Evolutionary conservation across 2,113 vertebrate genomes (phyloP).

Genomic region (Bos javanicus): DNA sequence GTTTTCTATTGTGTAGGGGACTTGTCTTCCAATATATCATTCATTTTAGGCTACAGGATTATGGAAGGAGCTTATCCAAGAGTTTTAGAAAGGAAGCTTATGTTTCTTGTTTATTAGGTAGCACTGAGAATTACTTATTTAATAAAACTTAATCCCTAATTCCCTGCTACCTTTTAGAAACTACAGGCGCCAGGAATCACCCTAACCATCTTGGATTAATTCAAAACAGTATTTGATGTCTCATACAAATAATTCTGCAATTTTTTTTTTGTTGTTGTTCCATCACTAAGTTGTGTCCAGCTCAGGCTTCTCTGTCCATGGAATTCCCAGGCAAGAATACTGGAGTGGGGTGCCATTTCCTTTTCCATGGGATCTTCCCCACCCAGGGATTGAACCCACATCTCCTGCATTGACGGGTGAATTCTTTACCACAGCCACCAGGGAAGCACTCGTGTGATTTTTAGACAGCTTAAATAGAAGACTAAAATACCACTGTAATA

Average conservation of each 20-base stretch:
- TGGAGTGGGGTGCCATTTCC: neutral
- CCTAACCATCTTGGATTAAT: neutral
- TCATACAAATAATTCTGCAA: neutral
- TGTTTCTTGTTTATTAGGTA: neutral
- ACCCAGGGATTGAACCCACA: neutral
- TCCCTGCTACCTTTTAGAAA: neutral
- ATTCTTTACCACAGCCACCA: neutral
- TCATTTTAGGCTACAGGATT: neutral
- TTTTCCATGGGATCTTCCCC: neutral
- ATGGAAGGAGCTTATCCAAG: neutral
- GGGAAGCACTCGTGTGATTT: neutral
- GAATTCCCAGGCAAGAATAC: neutral
- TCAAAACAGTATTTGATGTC: neutral
- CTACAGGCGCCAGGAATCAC: neutral
- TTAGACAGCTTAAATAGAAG: neutral
- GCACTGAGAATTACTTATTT: neutral
- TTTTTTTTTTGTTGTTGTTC: neutral
- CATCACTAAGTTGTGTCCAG: neutral
- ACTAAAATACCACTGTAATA: neutral
- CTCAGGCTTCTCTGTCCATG: neutral
- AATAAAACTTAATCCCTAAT: neutral
- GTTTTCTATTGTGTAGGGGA: neutral
- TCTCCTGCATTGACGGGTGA: neutral
- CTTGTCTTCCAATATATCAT: neutral
- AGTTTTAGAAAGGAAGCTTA: neutral